Evolutionary conservation across 2,113 vertebrate species (phyloP).

Genomic region (Tricholaema leucomelas): DNA sequence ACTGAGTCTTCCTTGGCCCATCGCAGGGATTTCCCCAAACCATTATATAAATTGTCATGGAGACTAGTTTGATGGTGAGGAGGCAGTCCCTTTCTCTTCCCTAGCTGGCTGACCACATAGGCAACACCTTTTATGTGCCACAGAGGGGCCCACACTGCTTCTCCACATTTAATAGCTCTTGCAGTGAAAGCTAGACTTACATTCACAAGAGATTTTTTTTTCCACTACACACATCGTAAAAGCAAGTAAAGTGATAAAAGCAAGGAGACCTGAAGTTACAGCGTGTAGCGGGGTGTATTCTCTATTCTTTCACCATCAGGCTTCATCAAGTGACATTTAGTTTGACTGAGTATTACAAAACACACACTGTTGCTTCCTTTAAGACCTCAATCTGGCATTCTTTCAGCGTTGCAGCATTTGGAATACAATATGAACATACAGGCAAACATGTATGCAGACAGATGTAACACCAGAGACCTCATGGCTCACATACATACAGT

Average conservation of each 20-base stretch:
- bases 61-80: not conserved
- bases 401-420: not conserved
- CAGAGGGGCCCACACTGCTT: not conserved
- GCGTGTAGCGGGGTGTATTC: not conserved
- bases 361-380: not conserved
- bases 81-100: not conserved
- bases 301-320: not conserved
- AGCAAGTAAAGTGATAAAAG: constrained; percentile 31
- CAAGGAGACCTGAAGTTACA: constrained; percentile 2
- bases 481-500: not conserved
- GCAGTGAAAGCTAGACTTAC: not conserved
- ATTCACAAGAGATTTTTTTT: not conserved
- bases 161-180: not conserved
- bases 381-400: not conserved
- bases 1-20: not conserved
- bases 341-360: not conserved
- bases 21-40: not conserved
- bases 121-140: not conserved
- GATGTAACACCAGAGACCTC: not conserved
- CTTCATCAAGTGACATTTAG: not conserved
- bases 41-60: not conserved
- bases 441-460: not conserved
- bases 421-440: not conserved
- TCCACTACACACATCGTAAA: not conserved
- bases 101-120: not conserved